Evolutionary conservation across 2,113 vertebrate species (phyloP).

Genomic region (Podocnemis expansa): DNA sequence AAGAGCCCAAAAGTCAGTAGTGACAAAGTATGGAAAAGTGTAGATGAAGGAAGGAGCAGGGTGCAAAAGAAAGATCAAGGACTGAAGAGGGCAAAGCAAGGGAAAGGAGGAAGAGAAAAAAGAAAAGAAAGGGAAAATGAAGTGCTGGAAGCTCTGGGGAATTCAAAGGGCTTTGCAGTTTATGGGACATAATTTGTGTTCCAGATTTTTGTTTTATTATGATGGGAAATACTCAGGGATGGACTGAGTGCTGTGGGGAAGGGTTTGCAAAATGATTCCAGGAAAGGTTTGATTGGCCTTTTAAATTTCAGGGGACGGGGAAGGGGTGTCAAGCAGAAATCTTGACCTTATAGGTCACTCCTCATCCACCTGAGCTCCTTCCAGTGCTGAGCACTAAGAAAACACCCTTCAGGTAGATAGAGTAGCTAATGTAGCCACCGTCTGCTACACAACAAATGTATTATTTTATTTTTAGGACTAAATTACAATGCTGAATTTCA

Average conservation of each 20-base stretch:
- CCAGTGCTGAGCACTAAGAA: neutral
- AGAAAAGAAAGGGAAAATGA: neutral
- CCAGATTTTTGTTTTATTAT: neutral
- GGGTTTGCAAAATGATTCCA: neutral
- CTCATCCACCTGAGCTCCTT: neutral
- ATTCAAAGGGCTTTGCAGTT: neutral
- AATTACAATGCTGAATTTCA: neutral
- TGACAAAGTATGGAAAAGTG: neutral
- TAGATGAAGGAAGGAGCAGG: neutral
- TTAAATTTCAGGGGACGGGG: neutral
- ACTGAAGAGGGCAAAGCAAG: neutral
- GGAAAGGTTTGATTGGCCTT: neutral
- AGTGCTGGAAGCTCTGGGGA: neutral
- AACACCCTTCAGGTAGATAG: neutral
- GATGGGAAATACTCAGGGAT: neutral
- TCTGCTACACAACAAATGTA: neutral
- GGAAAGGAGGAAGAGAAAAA: neutral
- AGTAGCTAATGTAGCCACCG: neutral
- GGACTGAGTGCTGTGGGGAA: neutral
- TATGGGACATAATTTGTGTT: neutral
- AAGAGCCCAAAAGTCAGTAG: neutral
- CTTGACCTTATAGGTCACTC: neutral
- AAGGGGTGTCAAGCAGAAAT: neutral
- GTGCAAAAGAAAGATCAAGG: neutral
- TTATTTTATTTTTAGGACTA: neutral